Conservation (phyloP, 2,797 vertebrate species). For the Lepus townsendii region DNA sequence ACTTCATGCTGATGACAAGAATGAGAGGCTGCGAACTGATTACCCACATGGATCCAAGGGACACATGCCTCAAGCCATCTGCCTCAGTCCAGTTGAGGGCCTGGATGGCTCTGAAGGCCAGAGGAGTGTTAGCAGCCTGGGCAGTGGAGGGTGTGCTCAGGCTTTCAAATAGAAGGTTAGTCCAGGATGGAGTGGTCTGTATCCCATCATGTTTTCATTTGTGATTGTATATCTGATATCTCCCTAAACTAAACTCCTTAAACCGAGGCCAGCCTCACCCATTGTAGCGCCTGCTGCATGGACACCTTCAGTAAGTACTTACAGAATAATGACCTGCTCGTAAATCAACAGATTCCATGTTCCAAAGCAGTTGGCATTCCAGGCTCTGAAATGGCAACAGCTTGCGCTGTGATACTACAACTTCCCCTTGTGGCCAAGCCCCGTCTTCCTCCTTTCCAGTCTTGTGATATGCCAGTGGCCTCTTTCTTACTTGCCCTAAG, state of each 20-base stretch:
- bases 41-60: neutral
- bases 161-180: neutral
- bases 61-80: neutral
- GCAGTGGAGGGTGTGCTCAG: neutral
- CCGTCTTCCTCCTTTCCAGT: neutral
- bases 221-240: neutral
- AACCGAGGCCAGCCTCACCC: neutral
- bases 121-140: neutral
- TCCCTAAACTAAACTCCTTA: neutral
- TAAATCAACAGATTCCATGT: neutral
- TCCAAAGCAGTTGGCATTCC: neutral
- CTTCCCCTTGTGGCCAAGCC: neutral
- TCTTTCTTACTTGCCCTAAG: neutral
- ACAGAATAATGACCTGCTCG: neutral
- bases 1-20: neutral
- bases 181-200: neutral
- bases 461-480: fast-evolving
- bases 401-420: neutral
- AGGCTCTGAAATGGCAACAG: neutral
- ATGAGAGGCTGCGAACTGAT: constrained; percentile 41
- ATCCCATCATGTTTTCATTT: neutral
- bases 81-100: neutral
- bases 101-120: neutral
- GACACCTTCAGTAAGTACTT: neutral
- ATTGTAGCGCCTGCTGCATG: neutral